Evolutionary conservation across 2,888 invertebrate genomes (phyloP).

Genomic region (Torymus texanus): DNA sequence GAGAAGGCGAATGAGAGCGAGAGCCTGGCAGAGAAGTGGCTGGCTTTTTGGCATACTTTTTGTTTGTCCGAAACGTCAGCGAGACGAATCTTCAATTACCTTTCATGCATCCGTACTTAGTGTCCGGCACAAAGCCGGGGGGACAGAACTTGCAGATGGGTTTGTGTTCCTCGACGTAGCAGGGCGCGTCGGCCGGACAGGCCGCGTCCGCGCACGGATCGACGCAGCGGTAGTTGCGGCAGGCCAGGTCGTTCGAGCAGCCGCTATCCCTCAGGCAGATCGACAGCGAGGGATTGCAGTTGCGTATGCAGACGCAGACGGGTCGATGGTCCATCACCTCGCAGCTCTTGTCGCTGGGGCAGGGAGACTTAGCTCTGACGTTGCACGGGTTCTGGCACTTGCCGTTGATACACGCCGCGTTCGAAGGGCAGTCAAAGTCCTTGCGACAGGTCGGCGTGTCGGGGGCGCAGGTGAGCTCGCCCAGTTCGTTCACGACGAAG

Average conservation of each 20-base stretch:
- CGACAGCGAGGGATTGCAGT: conserved; percentile 89
- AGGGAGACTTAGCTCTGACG: conserved; percentile 78
- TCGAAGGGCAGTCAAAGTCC: conserved; percentile 90
- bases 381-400: conserved; percentile 93
- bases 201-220: conserved; percentile 91
- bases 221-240: conserved; percentile 91
- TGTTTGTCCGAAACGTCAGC: conserved; percentile 27
- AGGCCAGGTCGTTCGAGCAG: conserved; percentile 89
- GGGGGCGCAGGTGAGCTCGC: conserved; percentile 91
- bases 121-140: conserved; percentile 92
- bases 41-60: conserved; percentile 33
- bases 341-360: conserved; percentile 89
- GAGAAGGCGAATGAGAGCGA: conserved; percentile 21
- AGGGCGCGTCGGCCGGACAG: conserved; percentile 90
- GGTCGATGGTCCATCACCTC: conserved; percentile 91
- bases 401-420: conserved; percentile 88
- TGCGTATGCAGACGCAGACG: conserved; percentile 90
- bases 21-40: conserved; percentile 2
- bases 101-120: conserved; percentile 96
- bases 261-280: conserved; percentile 93
- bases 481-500: conserved; percentile 90
- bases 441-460: conserved; percentile 87
- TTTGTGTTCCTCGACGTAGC: conserved; percentile 95
- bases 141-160: conserved; percentile 97
- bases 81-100: conserved; percentile 81